These are phyloP conservation scores for Octonoba sinensis DNA, from an alignment of 2,888 invertebrate genomes.

Conservation along the genomic window DNA sequence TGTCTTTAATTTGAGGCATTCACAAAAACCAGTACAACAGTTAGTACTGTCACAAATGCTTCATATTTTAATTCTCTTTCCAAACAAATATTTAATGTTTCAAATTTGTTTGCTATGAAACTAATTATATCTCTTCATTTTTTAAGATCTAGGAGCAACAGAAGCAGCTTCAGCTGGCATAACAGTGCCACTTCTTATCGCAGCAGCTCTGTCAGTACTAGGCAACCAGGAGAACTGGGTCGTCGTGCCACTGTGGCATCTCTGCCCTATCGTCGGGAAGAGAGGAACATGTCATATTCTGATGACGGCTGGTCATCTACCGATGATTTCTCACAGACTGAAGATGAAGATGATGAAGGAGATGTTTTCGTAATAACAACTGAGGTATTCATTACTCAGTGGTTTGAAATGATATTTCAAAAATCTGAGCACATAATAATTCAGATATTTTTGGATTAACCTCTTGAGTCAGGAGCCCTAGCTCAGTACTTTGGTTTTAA, in stretches of 20 bases:
- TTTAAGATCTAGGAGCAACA: conserved; percentile 48
- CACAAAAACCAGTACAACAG: no score
- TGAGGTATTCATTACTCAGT: conserved; percentile 68
- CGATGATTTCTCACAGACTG: conserved; percentile 81
- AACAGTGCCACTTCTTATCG: conserved; percentile 54
- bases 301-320: conserved; percentile 91
- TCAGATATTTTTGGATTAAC: no score
- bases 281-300: conserved; percentile 75
- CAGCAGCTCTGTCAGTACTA: conserved; percentile 28
- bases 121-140: background rate
- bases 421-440: no score
- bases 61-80: no score
- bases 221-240: conserved; percentile 51
- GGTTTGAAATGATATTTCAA: no score
- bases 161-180: conserved; percentile 61
- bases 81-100: no score
- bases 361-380: conserved; percentile 75
- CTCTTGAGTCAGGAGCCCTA: no score
- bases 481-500: no score
- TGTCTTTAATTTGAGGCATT: no score
- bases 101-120: background rate
- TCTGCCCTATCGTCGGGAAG: conserved; percentile 49
- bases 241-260: conserved; percentile 65
- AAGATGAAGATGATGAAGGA: conserved; percentile 81
- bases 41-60: no score